Conservation (phyloP, 2,888 invertebrate genomes). For the Xestia ashworthii region DNA sequence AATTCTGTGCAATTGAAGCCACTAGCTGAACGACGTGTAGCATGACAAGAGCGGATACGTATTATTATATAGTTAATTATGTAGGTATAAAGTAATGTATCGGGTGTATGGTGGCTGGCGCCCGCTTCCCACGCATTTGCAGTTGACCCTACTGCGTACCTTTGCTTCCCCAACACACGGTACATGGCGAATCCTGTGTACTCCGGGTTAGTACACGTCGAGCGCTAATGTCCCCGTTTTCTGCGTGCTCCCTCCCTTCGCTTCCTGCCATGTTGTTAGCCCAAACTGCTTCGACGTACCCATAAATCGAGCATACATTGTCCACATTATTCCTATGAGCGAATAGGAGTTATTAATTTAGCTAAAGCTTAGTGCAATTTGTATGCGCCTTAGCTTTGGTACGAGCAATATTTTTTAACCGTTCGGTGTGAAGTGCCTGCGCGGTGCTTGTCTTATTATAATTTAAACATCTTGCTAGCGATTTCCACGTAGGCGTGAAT, state of each 20-base stretch:
- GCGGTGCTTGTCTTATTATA: conserved; percentile 29
- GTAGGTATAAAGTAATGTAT: conserved; percentile 42
- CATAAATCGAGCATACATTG: conserved; percentile 55
- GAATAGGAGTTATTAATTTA: neutral
- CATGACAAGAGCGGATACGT: conserved; percentile 64
- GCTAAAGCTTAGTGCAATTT: neutral
- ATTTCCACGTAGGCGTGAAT: conserved; percentile 55
- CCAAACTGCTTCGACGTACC: conserved; percentile 65
- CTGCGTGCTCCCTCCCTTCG: conserved; percentile 65
- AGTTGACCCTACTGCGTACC: conserved; percentile 75
- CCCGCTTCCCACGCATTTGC: conserved; percentile 78
- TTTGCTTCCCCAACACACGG: conserved; percentile 69
- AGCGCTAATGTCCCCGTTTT: conserved; percentile 83
- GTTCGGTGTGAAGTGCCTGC: conserved; percentile 53
- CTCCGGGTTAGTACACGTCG: conserved; percentile 73
- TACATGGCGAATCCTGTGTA: conserved; percentile 76
- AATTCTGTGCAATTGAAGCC: conserved; percentile 64
- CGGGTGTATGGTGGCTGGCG: conserved; percentile 48
- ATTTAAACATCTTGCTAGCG: conserved; percentile 48
- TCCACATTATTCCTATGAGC: neutral
- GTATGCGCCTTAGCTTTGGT: conserved; percentile 40
- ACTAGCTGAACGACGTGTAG: conserved; percentile 63
- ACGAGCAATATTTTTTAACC: conserved; percentile 18
- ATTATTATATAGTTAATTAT: conserved; percentile 61
- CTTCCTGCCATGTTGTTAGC: conserved; percentile 70